Evolutionary conservation across 2,797 vertebrate species (phyloP), one percentile per base, ranked within the genome.

Genomic region (Oceanodroma leucorhoa): DNA sequence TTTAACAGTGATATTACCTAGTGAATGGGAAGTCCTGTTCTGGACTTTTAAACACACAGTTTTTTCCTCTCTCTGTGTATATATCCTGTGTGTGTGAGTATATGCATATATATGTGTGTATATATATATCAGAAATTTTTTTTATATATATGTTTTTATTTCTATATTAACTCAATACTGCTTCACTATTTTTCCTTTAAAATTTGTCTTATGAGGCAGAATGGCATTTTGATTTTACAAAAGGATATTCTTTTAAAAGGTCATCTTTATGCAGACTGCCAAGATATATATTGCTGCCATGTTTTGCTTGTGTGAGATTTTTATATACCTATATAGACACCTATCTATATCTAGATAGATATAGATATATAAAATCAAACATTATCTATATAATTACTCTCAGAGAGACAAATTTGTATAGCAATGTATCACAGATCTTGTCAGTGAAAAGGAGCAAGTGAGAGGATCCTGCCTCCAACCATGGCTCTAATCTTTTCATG

Each of bases 91-190:
- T 69, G 26, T 67, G 19, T 21, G 18, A 70, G 34, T 41, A 5
- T 30, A 4, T 29, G 6, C 5, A 1, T 29, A 19, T 29, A 19
- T 70, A 45, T 11, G 3, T 18, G 9, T 4, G 3, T 26, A 4
- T 57, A 4, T 29, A 5, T 46, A 23, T 48, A 17, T 29, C 10
- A 45, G 19, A 72, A 57, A 16, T 8, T 66, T 54, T 10, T 51
- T 20, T 54, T 10, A 13, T 14, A 26, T 9, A 6, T 29, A 9
- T 38, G 3, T 16, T 20, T 79, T 70, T 61, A 51, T 64, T 85
- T 80, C 26, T 83, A 0, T 26, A 26, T 34, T 80, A 60, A n/a
- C 4, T 88, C 21, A 53, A 3, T 54, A 29, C 3, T 27, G 11
- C 34, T 69, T 71, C 6, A 23, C 21, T 75, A 2, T n/a, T 82